Base-by-base conservation (phyloP, 2,797 vertebrate genomes). In the Chloroceryle amazona region DNA sequence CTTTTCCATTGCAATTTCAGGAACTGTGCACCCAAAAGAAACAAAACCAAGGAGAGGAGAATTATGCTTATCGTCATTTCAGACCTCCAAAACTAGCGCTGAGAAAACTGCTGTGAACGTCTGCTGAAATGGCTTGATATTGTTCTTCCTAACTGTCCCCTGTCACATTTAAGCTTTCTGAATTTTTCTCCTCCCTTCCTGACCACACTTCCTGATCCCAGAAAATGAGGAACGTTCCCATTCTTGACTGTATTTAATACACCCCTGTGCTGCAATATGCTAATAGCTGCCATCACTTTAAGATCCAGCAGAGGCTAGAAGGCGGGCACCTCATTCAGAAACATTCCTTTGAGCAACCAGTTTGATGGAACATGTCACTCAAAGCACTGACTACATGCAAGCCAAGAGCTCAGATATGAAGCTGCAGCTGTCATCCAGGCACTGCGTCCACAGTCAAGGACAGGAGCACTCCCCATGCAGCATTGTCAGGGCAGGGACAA, bases 1-100 rank as follows among this genome's bases (percentile, higher is more conserved):
- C 60, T 90, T 84, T 76, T 74, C 94, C 95, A 80, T 35, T 37
- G 96, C 62, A 97, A 73, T 62, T 67, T 71, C 9, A 86, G 39
- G 70, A 97, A 93, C 81, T 96, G 94, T 6, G 31, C 76, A 55
- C 76, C 47, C 65, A 98, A 82, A 63, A 97, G 82, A 81, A 92
- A 67, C n/a, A 96, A 41, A 85, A 9, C 1, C 13, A 88, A 66
- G 16, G 9, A 92, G 19, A 91, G 25, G 4, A 96, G 65, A 49
- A 85, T 33, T 1, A 66, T 21, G 26, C 81, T 73, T 63, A 49
- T 33, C n/a, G 96, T 39, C 91, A 86, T 97, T 51, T 84, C 46
- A 71, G 55, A 51, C 39, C 29, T 63, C 29, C 29, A 37, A 54
- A 66, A 73, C 31, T 82, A 19, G 31, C 22, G 14, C 70, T 9